Percentiles rank a stretch among this genome's conserved stretches.
Conservation (phyloP, 2,888 invertebrate genomes). For the Tetranychus piercei region DNA sequence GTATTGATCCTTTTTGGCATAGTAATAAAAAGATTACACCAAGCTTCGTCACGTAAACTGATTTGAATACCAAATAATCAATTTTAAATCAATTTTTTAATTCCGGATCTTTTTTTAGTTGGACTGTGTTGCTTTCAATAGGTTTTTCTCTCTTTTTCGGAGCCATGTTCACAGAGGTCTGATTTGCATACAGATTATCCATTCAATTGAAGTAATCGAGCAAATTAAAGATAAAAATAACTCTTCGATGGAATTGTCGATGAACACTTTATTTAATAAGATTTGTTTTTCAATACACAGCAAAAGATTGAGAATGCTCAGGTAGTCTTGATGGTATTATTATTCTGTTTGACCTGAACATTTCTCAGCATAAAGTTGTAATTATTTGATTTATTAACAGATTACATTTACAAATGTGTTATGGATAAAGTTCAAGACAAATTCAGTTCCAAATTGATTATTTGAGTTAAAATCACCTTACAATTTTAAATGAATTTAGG, state of each 20-base stretch:
- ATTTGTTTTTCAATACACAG: background rate
- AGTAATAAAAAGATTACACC: slow-evolving; percentile 58
- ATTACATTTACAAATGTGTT: too few species aligned
- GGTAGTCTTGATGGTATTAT: slow-evolving; percentile 56
- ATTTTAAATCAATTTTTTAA: slow-evolving; percentile 11
- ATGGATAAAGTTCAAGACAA: too few species aligned
- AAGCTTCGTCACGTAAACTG: slow-evolving; percentile 54
- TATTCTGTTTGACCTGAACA: slow-evolving; percentile 44
- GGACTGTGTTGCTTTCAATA: slow-evolving; percentile 76
- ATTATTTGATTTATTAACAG: too few species aligned
- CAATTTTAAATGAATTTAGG: too few species aligned
- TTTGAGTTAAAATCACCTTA: too few species aligned
- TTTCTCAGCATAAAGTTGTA: too few species aligned
- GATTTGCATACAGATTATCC: slow-evolving; percentile 89
- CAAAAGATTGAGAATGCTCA: slow-evolving; percentile 20
- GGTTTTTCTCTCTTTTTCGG: slow-evolving; percentile 96
- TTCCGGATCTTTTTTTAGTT: slow-evolving; percentile 36
- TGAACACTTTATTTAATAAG: background rate
- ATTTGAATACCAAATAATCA: background rate
- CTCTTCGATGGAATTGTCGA: background rate
- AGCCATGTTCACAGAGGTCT: slow-evolving; percentile 98
- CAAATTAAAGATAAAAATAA: slow-evolving; percentile 10
- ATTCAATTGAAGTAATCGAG: slow-evolving; percentile 56
- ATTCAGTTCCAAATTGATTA: too few species aligned
- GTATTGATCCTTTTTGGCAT: slow-evolving; percentile 65